These are phyloP conservation scores for Drepana arcuata DNA, from an alignment of 1,140 invertebrate genomes.

Conservation along the genomic window DNA sequence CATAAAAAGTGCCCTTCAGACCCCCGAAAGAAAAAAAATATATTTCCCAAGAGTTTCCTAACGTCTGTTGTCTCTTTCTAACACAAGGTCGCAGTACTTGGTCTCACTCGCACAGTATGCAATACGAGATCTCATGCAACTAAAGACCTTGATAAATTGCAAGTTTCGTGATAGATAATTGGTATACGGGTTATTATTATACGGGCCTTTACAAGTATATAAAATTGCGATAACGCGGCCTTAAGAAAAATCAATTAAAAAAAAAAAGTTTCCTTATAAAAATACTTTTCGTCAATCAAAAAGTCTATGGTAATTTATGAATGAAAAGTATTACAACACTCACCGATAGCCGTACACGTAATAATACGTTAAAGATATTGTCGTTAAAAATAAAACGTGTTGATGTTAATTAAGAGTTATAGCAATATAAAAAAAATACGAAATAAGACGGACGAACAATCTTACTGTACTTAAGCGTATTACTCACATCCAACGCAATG, in stretches of 20 bases:
- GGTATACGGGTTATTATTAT: constrained; percentile 59
- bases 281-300: too few species aligned
- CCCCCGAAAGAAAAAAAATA: constrained; percentile 61
- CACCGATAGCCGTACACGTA: too few species aligned
- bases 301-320: too few species aligned
- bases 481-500: constrained; percentile 61
- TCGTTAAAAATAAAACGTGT: too few species aligned
- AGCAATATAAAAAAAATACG: not conserved
- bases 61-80: constrained; percentile 44
- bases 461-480: constrained; percentile 36
- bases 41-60: constrained; percentile 68
- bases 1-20: constrained; percentile 61
- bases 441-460: constrained; percentile 55
- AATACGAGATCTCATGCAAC: constrained; percentile 65
- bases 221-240: too few species aligned
- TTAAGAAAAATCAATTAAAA: constrained; percentile 1
- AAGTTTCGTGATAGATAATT: constrained; percentile 69
- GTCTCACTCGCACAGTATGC: constrained; percentile 59
- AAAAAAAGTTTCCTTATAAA: constrained; percentile 2
- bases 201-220: constrained; percentile 24
- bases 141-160: constrained; percentile 64
- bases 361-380: too few species aligned
- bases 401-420: too few species aligned
- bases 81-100: constrained; percentile 45
- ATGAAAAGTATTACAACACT: too few species aligned